phyloP scores from a whole-genome alignment of 1,140 invertebrate genomes.

The Arion vulgaris region DNA sequence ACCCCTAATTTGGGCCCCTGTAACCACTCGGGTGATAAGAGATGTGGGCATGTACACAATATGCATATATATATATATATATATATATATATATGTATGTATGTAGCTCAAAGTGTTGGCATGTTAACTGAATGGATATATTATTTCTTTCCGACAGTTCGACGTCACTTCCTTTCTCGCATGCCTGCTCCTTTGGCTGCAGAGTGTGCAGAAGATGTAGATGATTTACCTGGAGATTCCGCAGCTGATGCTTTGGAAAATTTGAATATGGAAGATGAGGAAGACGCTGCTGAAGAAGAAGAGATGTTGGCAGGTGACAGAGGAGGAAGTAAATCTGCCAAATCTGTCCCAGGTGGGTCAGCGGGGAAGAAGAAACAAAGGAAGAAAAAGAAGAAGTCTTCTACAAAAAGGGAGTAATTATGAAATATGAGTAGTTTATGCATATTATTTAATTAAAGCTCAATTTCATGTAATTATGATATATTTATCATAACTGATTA shows the following conservation, averaged over 20 bases:
- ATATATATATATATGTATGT: too few relatives aligned
- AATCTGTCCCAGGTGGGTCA: background rate
- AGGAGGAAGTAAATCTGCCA: background rate
- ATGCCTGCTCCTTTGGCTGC: constrained; percentile 52
- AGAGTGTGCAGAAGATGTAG: constrained; percentile 51
- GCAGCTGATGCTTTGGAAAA: constrained; percentile 48
- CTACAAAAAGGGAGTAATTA: constrained; percentile 18
- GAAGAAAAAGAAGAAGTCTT: constrained; percentile 56
- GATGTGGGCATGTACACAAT: too few relatives aligned
- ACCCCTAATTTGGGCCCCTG: too few relatives aligned
- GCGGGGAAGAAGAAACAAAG: constrained; percentile 31
- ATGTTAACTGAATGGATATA: background rate
- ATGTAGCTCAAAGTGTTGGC: too few relatives aligned
- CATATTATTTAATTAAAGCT: too few relatives aligned
- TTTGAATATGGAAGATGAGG: constrained; percentile 46
- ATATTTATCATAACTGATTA: too few relatives aligned
- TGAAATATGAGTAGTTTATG: background rate
- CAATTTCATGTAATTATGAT: too few relatives aligned
- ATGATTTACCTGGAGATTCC: constrained; percentile 44
- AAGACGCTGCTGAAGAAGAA: constrained; percentile 34
- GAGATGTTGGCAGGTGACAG: constrained; percentile 34
- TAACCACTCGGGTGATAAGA: too few relatives aligned
- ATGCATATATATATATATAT: too few relatives aligned
- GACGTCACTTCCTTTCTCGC: constrained; percentile 55
- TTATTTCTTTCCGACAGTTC: constrained; percentile 47